Evolutionary conservation across 2,113 vertebrate genomes (phyloP), one percentile per base, ranked within the genome.

Genomic region (Bubo bubo): DNA sequence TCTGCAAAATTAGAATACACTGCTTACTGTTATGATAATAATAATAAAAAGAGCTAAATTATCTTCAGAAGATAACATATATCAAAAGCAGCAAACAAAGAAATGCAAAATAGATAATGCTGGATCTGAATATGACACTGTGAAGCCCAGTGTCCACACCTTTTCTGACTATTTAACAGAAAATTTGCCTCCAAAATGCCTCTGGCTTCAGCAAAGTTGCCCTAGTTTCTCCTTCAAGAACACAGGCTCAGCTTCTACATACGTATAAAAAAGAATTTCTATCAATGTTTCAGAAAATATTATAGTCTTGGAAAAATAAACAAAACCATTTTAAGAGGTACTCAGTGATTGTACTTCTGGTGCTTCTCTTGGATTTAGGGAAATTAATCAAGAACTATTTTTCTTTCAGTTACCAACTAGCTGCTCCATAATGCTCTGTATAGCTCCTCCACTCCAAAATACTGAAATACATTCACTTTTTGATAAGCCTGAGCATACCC

Each of bases 181-280:
- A 67, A 45, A 50, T 21, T 47, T 52, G 13, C 14, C 52, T 58
- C 13, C 22, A 52, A 50, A 66, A 85, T 27, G 7, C 28, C 24
- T 67, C 35, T 86, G 87, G 39, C 28, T 88, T 11, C 43, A 76
- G 43, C 19, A 68, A 39, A 74, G 17, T 11, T 79, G 22, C 32
- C 12, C 50, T 75, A 27, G 14, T 24, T 70, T 58, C 39, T 64
- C 35, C 26, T 62, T 34, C 23, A 70, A 58, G 55, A 77, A 3
- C 39, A n/a, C 2, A 34, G 59, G 15, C n/a, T 71, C 10, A 10
- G 23, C 59, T 67, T 59, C 59, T 72, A 23, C 19, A 7, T 11
- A 2, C 0, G 1, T 12, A 7, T 6, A 19, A 5, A 52, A 16
- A 15, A 59, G 11, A 74, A 62, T 11, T 66, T 1, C 5, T 7